Evolutionary conservation across 2,797 vertebrate genomes (phyloP), one percentile per base, ranked within the genome.

Genomic region (Alauda arvensis): DNA sequence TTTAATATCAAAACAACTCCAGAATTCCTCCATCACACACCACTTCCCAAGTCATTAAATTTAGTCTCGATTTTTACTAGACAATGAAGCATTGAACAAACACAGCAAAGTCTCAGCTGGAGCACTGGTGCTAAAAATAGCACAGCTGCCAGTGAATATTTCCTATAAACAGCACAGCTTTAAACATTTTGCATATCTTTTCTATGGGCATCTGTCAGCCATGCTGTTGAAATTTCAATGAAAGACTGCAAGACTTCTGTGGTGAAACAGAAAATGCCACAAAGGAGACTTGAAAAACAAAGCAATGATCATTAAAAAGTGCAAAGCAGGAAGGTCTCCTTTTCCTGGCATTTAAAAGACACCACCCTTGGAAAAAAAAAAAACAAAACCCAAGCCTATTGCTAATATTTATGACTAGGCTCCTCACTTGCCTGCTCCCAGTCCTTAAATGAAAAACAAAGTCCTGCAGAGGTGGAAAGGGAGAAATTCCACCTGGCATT

Each of bases 341-440:
- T 94, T 96, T 97, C 96, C 97, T 96, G 96, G 94, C 80, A 95
- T 96, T 96, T 96, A 94, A 94, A 92, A 92, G 91, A 89, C 81
- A 92, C 82, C 91, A 94, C 94, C 94, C 90, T 74, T 10, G 89
- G 67, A 89, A 93, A 94, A 94, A 94, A 45, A 26, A 48, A 18
- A 11, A 3, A 45, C 2, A 25, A n/a, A 31, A 12, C 6, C 10
- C 61, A 28, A 23, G 24, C 15, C 55, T 46, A 31, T 51, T 11
- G 8, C 71, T 71, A 45, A 29, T 78, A 49, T 70, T 85, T 72
- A 42, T 79, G 57, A n/a, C 40, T 14, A 37, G 40, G 31, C 53
- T 92, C 62, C 31, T 66, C 34, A 16, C 51, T 59, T 1, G 7
- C 28, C 37, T 48, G 55, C 57, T 87, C 28, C 25, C 78, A 88